phyloP scores from a whole-genome alignment of 2,888 invertebrate species.

The Apodemia zela region DNA sequence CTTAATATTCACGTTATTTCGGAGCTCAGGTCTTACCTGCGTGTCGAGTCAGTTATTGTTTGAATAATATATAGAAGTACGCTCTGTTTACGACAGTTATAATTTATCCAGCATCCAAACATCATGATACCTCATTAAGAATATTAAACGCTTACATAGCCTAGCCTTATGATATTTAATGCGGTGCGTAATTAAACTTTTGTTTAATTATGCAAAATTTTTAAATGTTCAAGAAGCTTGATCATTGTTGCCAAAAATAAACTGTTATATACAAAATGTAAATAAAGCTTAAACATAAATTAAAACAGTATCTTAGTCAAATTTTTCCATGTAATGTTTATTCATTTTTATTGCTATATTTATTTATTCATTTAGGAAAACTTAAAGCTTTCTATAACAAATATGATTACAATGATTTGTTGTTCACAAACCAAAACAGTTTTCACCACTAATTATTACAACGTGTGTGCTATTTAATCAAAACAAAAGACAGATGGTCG shows the following conservation, averaged over 20 bases:
- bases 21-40: conserved; percentile 16
- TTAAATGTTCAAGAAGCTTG: background rate
- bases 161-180: background rate
- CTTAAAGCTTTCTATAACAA: no score
- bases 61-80: conserved; percentile 41
- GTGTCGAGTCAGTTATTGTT: conserved; percentile 37
- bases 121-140: conserved; percentile 13
- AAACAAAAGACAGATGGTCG: no score
- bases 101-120: conserved; percentile 38
- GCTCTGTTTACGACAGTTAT: conserved; percentile 40
- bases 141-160: background rate
- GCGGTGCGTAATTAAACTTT: background rate
- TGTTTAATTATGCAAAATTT: conserved; percentile 1
- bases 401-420: no score
- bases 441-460: no score
- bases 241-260: background rate
- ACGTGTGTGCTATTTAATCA: no score
- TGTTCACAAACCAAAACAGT: no score
- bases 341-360: no score
- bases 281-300: background rate
- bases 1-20: conserved; percentile 18
- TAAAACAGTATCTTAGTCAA: no score
- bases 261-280: background rate
- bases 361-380: no score
- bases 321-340: no score